These are phyloP conservation scores for Rafetus swinhoei DNA, from an alignment of 2,113 vertebrate species.

Conservation along the genomic window DNA sequence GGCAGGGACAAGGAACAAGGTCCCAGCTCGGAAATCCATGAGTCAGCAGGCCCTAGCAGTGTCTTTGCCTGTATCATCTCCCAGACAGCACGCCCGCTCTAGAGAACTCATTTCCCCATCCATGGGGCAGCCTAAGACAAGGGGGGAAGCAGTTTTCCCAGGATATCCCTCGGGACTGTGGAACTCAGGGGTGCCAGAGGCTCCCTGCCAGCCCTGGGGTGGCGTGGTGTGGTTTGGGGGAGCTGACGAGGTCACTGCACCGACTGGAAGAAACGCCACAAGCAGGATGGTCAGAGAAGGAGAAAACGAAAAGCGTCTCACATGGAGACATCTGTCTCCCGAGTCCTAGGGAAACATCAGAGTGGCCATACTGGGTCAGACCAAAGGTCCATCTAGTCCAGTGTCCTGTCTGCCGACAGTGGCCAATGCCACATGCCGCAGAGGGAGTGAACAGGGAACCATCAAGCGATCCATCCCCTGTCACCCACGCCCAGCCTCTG, in stretches of 20 bases:
- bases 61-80: neutral
- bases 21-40: neutral
- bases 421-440: no score
- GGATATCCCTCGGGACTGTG: neutral
- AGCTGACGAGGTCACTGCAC: neutral
- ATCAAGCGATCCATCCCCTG: no score
- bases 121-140: neutral
- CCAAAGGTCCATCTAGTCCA: no score
- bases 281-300: neutral
- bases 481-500: no score
- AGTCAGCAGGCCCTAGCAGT: neutral
- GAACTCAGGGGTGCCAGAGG: neutral
- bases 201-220: neutral
- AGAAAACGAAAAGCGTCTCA: neutral
- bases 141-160: neutral
- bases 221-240: no score
- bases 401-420: no score
- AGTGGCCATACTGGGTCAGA: no score
- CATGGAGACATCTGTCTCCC: neutral
- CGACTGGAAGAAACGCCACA: neutral
- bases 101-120: neutral
- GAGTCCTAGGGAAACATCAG: neutral
- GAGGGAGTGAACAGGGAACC: no score
- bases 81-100: no score
- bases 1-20: neutral